A percentile compares a stretch with the other conserved stretches of the same genome.
Evolutionary conservation across 2,888 invertebrate species (phyloP).

Genomic region (Drosophila sordidapex): DNA sequence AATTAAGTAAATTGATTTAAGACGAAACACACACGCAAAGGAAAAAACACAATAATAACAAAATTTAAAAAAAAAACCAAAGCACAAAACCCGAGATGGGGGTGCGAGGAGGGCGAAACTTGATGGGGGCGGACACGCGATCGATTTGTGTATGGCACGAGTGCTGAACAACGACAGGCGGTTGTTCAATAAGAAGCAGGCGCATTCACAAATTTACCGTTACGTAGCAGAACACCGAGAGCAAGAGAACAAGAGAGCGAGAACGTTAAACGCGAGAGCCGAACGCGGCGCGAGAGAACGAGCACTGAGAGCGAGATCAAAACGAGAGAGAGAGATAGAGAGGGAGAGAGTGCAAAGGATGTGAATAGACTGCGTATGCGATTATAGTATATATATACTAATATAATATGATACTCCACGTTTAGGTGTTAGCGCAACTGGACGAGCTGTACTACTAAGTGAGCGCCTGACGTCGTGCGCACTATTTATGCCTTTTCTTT

Average conservation of each 20-base stretch:
- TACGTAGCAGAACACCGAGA: slow-evolving; percentile 16
- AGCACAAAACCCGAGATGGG: not conserved
- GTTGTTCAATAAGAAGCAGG: slow-evolving; percentile 6
- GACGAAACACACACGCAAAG: slow-evolving; percentile 23
- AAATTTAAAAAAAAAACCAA: slow-evolving; percentile 8
- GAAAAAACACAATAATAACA: slow-evolving; percentile 1
- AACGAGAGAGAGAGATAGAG: slow-evolving; percentile 1
- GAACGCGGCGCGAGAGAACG: not conserved
- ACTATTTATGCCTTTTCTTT: slow-evolving; percentile 70
- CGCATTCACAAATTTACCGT: slow-evolving; percentile 34
- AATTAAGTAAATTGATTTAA: slow-evolving; percentile 54
- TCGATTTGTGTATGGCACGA: slow-evolving; percentile 21
- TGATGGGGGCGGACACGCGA: slow-evolving; percentile 17
- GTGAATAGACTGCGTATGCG: slow-evolving; percentile 2
- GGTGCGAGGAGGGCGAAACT: not conserved
- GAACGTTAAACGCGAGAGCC: not conserved
- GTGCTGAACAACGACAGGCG: slow-evolving; percentile 30
- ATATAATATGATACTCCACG: slow-evolving; percentile 4
- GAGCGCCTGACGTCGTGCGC: slow-evolving; percentile 42
- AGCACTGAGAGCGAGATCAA: not conserved
- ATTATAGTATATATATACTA: not conserved
- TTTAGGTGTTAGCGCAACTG: slow-evolving; percentile 47
- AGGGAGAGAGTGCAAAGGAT: slow-evolving; percentile 30
- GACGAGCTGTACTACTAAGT: slow-evolving; percentile 57
- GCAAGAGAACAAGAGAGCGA: not conserved